Evolutionary conservation across 2,888 invertebrate genomes (phyloP).

Genomic region (Lucinisca nassula): DNA sequence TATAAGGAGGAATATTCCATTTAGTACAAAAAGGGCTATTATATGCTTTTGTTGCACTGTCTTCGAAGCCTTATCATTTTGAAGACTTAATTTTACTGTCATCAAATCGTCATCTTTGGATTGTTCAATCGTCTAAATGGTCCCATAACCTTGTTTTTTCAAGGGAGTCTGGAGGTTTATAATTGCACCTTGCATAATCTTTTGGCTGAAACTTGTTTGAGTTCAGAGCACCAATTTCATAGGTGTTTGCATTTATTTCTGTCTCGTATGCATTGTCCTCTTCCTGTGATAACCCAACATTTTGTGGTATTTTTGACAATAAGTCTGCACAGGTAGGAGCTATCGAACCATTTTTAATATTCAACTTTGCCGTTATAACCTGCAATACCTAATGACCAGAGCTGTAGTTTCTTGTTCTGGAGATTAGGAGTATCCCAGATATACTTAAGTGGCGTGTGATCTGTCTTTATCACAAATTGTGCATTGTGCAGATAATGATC

Average conservation of each 20-base stretch:
- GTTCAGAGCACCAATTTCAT: constrained; percentile 20
- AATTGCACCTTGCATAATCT: not conserved
- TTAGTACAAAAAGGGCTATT: too few species aligned
- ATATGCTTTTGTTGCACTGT: not conserved
- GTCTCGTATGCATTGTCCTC: not conserved
- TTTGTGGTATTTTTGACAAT: not conserved
- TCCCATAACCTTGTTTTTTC: not conserved
- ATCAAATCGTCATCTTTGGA: not conserved
- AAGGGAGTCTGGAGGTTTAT: not conserved
- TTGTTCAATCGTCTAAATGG: not conserved
- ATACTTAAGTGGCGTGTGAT: not conserved
- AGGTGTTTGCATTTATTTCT: constrained; percentile 16
- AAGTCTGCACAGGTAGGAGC: constrained; percentile 41
- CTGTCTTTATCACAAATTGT: not conserved
- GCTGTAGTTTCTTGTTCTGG: not conserved
- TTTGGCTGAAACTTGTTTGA: constrained; percentile 25
- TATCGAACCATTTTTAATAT: not conserved
- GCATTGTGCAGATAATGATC: not conserved
- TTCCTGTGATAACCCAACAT: not conserved
- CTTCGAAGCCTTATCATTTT: not conserved
- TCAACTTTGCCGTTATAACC: not conserved
- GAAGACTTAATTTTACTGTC: not conserved
- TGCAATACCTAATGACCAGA: not conserved
- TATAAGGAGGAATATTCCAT: too few species aligned
- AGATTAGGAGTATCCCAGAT: not conserved